Conservation (phyloP, 2,113 vertebrate species). For the Gasterosteus nipponicus region DNA sequence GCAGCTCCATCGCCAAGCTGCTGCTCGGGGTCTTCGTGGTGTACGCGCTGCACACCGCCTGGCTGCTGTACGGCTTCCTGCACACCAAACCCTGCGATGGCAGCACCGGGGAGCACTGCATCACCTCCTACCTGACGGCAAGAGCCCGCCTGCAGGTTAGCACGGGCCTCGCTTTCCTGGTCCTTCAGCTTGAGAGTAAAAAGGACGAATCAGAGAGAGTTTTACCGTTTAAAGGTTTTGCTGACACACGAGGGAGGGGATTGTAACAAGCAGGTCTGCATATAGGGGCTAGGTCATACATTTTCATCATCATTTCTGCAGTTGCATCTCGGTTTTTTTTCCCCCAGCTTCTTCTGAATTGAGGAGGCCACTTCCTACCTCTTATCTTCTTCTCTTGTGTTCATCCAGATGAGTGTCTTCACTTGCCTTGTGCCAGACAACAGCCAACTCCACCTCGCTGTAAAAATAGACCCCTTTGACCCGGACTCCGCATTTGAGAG, state of each 20-base stretch:
- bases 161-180: not conserved
- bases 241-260: not conserved
- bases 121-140: constrained; percentile 88
- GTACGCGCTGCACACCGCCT: constrained; percentile 93
- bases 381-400: not conserved
- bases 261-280: not conserved
- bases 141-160: constrained; percentile 91
- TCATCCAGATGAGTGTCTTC: constrained; percentile 89
- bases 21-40: constrained; percentile 92
- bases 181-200: not conserved
- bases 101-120: constrained; percentile 79
- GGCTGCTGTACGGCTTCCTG: constrained; percentile 95
- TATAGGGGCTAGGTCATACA: no score
- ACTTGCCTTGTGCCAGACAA: constrained; percentile 86
- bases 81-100: constrained; percentile 89
- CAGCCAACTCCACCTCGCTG: constrained; percentile 85
- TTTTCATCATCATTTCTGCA: not conserved
- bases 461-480: constrained; percentile 91
- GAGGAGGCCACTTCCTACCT: not conserved
- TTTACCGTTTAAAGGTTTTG: not conserved
- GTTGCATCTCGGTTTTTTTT: not conserved
- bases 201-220: not conserved
- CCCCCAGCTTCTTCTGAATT: not conserved
- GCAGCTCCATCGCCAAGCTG: constrained; percentile 88
- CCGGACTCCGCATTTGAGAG: constrained; percentile 90